phyloP scores from a whole-genome alignment of 2,113 vertebrate genomes.

The Chlorodrepanis virens region DNA sequence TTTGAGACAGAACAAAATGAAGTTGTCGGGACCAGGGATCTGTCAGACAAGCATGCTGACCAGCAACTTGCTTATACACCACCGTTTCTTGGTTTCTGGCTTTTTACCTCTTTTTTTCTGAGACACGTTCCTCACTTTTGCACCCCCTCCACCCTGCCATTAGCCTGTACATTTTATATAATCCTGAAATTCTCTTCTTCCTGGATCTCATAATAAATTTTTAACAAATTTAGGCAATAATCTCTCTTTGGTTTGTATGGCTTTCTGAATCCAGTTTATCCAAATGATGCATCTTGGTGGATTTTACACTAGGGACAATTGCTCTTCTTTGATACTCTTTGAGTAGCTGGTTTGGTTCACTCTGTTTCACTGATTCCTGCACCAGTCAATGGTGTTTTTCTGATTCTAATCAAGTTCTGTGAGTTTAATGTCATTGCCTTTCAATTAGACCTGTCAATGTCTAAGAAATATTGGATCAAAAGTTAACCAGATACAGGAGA shows the following conservation, averaged over 20 bases:
- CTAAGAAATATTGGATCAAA: neutral
- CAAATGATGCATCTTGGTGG: neutral
- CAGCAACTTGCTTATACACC: neutral
- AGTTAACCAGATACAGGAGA: rapidly evolving
- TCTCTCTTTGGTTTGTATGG: neutral
- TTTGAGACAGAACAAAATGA: neutral
- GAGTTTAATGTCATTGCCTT: neutral
- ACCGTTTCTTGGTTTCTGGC: neutral
- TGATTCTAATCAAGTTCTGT: neutral
- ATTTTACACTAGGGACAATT: neutral
- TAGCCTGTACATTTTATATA: neutral
- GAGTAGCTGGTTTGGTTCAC: neutral
- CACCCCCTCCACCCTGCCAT: rapidly evolving
- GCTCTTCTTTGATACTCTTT: neutral
- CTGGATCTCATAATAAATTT: neutral
- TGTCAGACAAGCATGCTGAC: neutral
- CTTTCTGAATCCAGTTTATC: neutral
- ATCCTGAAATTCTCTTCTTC: neutral
- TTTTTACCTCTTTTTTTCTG: neutral
- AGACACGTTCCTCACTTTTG: neutral
- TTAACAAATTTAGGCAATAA: neutral
- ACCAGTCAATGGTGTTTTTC: neutral
- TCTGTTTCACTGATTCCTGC: neutral
- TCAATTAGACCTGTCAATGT: neutral
- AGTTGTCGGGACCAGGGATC: neutral